These are phyloP conservation scores for Cheilosia vulpina DNA, from an alignment of 2,888 invertebrate genomes.

Conservation along the genomic window DNA sequence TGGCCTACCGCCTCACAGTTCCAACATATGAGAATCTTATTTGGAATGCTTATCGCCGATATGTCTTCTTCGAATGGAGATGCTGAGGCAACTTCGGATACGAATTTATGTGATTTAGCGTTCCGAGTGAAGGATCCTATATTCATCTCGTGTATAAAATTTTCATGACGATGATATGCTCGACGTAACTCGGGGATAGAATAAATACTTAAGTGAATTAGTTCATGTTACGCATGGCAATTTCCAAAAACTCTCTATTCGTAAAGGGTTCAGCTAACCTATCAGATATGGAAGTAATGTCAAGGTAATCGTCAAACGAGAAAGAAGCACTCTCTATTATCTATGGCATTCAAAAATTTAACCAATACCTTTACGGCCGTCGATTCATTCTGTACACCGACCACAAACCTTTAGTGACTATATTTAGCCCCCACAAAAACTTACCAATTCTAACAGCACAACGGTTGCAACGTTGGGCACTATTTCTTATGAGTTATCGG, in stretches of 20 bases:
- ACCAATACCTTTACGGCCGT: conserved; percentile 39
- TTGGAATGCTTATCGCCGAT: neutral
- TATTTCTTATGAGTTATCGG: too few species aligned
- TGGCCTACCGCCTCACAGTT: neutral
- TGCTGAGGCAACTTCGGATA: neutral
- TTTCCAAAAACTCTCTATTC: neutral
- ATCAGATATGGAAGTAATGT: neutral
- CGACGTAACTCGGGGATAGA: neutral
- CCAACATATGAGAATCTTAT: neutral
- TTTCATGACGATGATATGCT: neutral
- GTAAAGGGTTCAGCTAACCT: too few species aligned
- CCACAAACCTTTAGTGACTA: neutral
- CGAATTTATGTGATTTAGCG: neutral
- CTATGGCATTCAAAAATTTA: conserved; percentile 31
- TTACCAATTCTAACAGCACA: neutral
- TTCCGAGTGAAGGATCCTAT: neutral
- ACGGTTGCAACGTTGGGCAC: too few species aligned
- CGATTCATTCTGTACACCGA: conserved; percentile 29
- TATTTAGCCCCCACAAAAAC: conserved; percentile 29
- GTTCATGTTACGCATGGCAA: neutral
- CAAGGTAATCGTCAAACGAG: neutral
- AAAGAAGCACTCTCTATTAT: conserved; percentile 50
- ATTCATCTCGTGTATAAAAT: neutral
- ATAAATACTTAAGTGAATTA: neutral
- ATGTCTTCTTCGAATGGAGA: neutral